Base-by-base conservation (phyloP, 2,113 vertebrate genomes). In the Trematocara macrostoma region DNA sequence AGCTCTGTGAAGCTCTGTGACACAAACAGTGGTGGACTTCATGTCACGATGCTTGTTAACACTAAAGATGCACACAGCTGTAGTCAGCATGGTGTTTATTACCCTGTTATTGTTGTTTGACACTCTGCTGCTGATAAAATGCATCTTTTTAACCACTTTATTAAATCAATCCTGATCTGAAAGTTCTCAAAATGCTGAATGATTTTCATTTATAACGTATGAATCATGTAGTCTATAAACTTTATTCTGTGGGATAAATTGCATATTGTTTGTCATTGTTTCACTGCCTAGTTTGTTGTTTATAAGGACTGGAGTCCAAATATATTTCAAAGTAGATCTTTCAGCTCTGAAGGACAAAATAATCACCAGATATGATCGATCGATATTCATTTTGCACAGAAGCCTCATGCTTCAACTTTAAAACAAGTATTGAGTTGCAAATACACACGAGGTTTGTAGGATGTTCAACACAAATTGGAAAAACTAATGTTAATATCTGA, bases 41-140 rank as follows among this genome's bases (percentile, higher is more conserved):
- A 49, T 56, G 45, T 53, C 55, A 69, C n/a, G 15, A 59, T 34
- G 86, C 84, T 79, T 12, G 59, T 55, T 56, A 92, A 88, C 82
- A 67, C 20, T 52, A 31, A 49, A 57, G 51, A 92, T 91, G 89
- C 71, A 88, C 87, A 82, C 71, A 79, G 61, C 89, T 89, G 53
- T 47, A 49, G 45, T 61, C 16, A 9, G 45, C 56, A 23, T 38
- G 18, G 59, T 38, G 64, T 92, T 90, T 57, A 81, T 92, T 89
- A 80, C 74, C 81, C 83, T 83, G 83, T 79, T 51, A 59, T 55
- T 38, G 8, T 55, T 45, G 84, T 16, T 45, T 78, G 49, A 59
- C 23, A 16, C 64, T 61, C 16, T 15, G 67, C 86, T 85, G 85
- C 84, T 80, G 87, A 87, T 87, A 69, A 69, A 34, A 52, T 51